Conservation (phyloP, 2,888 invertebrate species). For the Cephus pulcher region DNA sequence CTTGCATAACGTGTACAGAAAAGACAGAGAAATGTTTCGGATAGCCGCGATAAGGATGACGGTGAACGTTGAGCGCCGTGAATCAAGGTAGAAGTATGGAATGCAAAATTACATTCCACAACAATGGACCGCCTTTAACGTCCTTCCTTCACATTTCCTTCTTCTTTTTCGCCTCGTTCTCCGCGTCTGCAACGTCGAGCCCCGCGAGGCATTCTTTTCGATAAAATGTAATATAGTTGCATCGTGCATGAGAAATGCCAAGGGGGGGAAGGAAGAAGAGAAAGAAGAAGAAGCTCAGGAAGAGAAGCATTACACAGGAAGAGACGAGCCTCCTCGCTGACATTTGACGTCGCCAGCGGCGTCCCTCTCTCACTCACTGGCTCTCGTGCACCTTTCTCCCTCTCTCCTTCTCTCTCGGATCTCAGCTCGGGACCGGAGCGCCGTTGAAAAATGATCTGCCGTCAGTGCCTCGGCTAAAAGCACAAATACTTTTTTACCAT, state of each 20-base stretch:
- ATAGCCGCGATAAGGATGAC: background rate
- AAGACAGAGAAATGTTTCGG: background rate
- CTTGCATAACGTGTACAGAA: background rate
- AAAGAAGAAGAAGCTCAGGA: slow-evolving; percentile 52
- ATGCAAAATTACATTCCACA: background rate
- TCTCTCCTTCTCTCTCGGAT: slow-evolving; percentile 19
- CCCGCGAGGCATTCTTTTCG: background rate
- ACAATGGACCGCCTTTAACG: background rate
- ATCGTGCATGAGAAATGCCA: slow-evolving; percentile 20
- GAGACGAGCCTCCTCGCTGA: slow-evolving; percentile 35
- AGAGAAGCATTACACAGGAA: slow-evolving; percentile 60
- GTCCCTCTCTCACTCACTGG: slow-evolving; percentile 22
- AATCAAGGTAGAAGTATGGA: background rate
- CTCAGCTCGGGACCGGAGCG: slow-evolving; percentile 30
- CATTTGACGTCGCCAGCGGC: slow-evolving; percentile 48
- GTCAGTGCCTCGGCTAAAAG: slow-evolving; percentile 54
- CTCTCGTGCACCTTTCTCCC: slow-evolving; percentile 26
- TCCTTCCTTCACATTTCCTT: background rate
- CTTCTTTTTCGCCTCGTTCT: background rate
- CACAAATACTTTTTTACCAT: slow-evolving; percentile 45
- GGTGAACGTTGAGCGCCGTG: background rate
- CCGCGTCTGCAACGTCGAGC: background rate
- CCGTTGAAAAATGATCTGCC: slow-evolving; percentile 63
- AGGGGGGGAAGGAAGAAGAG: slow-evolving; percentile 14
- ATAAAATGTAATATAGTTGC: slow-evolving; percentile 16